phyloP scores from a whole-genome alignment of 2,888 invertebrate genomes.

The Coronaproctus castanopsis region DNA sequence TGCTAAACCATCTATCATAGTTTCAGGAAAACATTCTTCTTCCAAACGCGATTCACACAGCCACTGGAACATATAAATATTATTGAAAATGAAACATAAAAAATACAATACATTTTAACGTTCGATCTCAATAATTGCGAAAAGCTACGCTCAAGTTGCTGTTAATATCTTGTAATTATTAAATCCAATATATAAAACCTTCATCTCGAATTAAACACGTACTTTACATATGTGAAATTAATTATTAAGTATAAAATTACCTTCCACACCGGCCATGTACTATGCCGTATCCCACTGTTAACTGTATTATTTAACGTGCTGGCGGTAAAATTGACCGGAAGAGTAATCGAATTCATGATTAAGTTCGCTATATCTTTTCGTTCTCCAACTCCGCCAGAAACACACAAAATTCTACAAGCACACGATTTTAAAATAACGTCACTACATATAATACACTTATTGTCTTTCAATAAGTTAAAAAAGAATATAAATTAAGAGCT shows the following conservation, averaged over 20 bases:
- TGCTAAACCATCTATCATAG: background rate
- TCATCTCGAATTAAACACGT: too few species aligned
- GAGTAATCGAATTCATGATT: background rate
- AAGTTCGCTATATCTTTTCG: constrained; percentile 1
- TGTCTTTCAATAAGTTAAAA: too few species aligned
- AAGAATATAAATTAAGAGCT: too few species aligned
- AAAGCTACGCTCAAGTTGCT: too few species aligned
- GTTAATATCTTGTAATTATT: too few species aligned
- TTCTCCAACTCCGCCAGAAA: constrained; percentile 5
- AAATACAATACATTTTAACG: too few species aligned
- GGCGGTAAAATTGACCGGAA: constrained; percentile 5
- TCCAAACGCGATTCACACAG: background rate
- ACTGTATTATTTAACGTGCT: background rate
- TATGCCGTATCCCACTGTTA: background rate
- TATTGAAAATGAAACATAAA: background rate
- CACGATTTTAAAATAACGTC: too few species aligned
- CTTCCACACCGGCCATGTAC: constrained; percentile 4
- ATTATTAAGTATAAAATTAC: too few species aligned
- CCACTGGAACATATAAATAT: constrained; percentile 2
- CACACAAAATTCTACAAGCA: constrained; percentile 7
- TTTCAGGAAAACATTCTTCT: background rate
- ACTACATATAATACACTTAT: too few species aligned
- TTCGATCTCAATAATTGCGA: too few species aligned
- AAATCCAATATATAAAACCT: too few species aligned
- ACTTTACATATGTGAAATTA: too few species aligned